Base-by-base conservation (phyloP, 1,140 invertebrate species). In the Lepidurus packardi region DNA sequence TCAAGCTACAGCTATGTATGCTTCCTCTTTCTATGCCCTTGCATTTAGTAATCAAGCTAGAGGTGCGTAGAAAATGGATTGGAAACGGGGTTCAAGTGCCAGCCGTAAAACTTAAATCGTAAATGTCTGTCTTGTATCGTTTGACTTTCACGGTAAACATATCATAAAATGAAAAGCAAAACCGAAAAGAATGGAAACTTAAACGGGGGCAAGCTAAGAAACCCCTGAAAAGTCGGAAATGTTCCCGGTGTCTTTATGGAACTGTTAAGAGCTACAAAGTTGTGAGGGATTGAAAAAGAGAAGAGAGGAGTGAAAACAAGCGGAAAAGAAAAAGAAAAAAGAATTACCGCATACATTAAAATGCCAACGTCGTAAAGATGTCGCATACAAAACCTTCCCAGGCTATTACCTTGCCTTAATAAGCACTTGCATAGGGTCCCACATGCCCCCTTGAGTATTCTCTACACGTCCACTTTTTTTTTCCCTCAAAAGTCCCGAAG, bases 361-460 rank as follows among this genome's bases (percentile, higher is more conserved):
- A 65, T 65, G 53, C 53, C 21, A 65, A 65, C 53, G 21, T 65
- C 53, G 53, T 65, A 65, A 65, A 65, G 9, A 65, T 65, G n/a
- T 65, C 53, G 13, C 53, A 16, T 21, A 65, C 16, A 65, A 65
- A 65, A 65, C n/a, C 45, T 47, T 47, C 45, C 16, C 53, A 21
- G 16, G 21, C 53, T 65, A 65, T 65, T 65, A 65, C 53, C 53
- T 65, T 21, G 13, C 9, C 53, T 13, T 65, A 65, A 65, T 65
- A 65, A 65, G 53, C 53, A 65, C 53, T 65, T 65, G 53, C 8
- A 16, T 65, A 21, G 53, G 21, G 53, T n/a, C 16, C 53, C 16
- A 21, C 16, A 65, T n/a, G 16, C 13, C 53, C 53, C 13, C 21
- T 65, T 65, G 16, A 65, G 53, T 65, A 65, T 65, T 0, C 53